Conservation (phyloP, 2,113 vertebrate species). For the Passer montanus region DNA sequence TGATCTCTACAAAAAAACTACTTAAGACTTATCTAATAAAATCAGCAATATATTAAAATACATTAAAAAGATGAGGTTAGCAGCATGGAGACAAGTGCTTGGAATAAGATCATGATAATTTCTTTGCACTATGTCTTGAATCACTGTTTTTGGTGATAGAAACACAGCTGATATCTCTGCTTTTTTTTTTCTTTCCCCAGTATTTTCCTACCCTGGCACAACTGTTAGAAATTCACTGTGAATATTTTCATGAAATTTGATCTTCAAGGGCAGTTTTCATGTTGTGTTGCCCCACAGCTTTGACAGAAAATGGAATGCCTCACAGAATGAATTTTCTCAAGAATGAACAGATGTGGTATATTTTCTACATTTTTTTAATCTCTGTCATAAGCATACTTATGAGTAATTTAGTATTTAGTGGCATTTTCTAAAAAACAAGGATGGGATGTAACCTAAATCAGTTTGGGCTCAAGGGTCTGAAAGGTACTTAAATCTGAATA, state of each 20-base stretch:
- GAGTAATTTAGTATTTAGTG: neutral
- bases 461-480: neutral
- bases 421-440: neutral
- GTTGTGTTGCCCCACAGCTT: neutral
- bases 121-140: neutral
- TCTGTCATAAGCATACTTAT: neutral
- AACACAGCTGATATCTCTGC: neutral
- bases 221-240: neutral
- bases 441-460: neutral
- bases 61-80: neutral
- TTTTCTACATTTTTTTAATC: neutral
- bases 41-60: neutral
- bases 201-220: neutral
- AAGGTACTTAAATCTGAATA: neutral
- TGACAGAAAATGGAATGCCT: neutral
- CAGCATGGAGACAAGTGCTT: neutral
- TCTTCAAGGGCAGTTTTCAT: neutral
- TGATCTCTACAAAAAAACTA: neutral
- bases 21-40: neutral
- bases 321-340: neutral
- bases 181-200: neutral
- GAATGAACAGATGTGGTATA: neutral
- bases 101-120: neutral
- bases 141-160: neutral
- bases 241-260: neutral